A percentile compares a stretch with the other conserved stretches of the same genome.
Evolutionary conservation across 2,888 invertebrate genomes (phyloP).

Genomic region (Cryptocephalus primarius): DNA sequence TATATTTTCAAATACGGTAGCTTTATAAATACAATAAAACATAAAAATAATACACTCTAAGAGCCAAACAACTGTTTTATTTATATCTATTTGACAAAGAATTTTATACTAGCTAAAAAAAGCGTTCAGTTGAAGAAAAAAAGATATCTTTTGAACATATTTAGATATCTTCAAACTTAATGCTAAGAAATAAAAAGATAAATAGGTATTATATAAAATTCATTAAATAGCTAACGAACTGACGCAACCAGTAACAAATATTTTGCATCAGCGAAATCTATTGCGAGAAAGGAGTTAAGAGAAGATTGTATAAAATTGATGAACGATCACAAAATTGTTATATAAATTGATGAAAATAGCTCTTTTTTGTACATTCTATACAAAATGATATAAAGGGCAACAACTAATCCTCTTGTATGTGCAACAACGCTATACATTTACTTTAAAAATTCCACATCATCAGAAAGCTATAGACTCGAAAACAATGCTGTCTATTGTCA

Average conservation of each 20-base stretch:
- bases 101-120: constrained; percentile 21
- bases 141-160: constrained; percentile 30
- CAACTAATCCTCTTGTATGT: too few species aligned
- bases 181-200: constrained; percentile 16
- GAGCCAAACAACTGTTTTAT: constrained; percentile 19
- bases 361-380: too few species aligned
- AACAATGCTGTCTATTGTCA: too few species aligned
- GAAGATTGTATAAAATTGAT: too few species aligned
- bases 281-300: background rate
- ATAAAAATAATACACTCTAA: background rate
- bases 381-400: too few species aligned
- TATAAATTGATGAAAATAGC: too few species aligned
- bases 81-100: constrained; percentile 22
- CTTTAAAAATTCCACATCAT: too few species aligned
- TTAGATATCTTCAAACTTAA: constrained; percentile 25
- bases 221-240: constrained; percentile 2
- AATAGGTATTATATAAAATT: background rate
- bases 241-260: constrained; percentile 18
- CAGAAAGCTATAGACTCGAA: too few species aligned
- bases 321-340: constrained; percentile 3
- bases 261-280: constrained; percentile 10
- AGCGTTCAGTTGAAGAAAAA: constrained; percentile 9
- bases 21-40: background rate
- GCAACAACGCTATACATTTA: too few species aligned
- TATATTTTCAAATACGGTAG: too few species aligned